These are phyloP conservation scores for Tragelaphus buxtoni DNA, from an alignment of 2,113 vertebrate species.

Conservation along the genomic window DNA sequence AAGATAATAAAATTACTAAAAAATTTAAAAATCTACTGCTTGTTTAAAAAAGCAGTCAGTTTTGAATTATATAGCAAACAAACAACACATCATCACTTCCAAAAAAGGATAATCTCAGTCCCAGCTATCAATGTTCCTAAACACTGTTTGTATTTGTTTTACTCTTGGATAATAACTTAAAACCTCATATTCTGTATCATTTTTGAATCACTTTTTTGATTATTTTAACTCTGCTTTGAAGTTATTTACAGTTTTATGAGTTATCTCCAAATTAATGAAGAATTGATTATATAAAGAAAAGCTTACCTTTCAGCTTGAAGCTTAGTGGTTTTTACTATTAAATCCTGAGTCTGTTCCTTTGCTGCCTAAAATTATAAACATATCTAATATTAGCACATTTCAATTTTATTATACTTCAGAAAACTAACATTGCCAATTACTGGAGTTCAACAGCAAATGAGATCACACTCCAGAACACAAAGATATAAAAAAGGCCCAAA, in stretches of 20 bases:
- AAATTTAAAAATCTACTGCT: neutral
- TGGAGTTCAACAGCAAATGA: neutral
- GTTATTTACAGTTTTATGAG: neutral
- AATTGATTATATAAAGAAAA: neutral
- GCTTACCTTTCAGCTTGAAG: slow-evolving; percentile 97
- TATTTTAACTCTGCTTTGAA: neutral
- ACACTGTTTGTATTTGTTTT: neutral
- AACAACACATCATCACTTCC: neutral
- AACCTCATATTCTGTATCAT: neutral
- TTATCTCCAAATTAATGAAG: neutral
- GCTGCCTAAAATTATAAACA: slow-evolving; percentile 86
- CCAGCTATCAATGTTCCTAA: neutral
- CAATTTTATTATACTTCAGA: neutral
- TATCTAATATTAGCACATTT: slow-evolving; percentile 12
- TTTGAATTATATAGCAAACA: neutral
- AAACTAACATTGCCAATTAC: neutral
- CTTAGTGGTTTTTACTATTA: slow-evolving; percentile 98
- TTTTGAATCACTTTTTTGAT: neutral
- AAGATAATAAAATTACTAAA: neutral
- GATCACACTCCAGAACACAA: neutral
- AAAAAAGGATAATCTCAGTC: neutral
- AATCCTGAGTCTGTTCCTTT: slow-evolving; percentile 97
- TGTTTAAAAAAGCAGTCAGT: neutral
- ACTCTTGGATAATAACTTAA: neutral
- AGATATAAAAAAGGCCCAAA: neutral